Evolutionary conservation across 2,113 vertebrate genomes (phyloP).

Genomic region (Danionella cerebrum): DNA sequence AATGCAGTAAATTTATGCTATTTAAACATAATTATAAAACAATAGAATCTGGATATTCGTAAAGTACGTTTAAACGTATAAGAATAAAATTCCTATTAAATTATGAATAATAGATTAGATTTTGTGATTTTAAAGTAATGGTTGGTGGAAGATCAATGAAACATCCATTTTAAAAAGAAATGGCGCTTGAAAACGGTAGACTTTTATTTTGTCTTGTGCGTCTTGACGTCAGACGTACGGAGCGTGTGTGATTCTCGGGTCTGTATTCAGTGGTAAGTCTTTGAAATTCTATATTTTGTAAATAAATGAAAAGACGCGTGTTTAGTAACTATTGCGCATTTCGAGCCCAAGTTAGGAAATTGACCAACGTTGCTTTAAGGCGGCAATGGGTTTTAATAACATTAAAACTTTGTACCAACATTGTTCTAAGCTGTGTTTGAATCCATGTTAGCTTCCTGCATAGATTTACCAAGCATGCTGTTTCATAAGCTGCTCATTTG

Average conservation of each 20-base stretch:
- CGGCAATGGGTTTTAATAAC: no score
- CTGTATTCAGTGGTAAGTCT: conserved; percentile 19
- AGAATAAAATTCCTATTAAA: no score
- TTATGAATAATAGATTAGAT: no score
- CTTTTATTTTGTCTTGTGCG: conserved; percentile 12
- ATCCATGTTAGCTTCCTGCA: background rate
- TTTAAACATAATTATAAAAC: no score
- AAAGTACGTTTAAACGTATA: no score
- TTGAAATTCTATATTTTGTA: background rate
- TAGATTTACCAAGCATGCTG: background rate
- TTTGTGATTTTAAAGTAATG: no score
- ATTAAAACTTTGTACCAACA: background rate
- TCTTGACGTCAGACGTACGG: conserved; percentile 2
- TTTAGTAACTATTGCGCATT: background rate
- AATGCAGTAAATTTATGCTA: no score
- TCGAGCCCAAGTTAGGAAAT: background rate
- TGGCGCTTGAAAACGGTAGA: background rate
- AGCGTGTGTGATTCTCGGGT: background rate
- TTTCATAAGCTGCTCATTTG: background rate
- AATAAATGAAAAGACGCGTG: background rate
- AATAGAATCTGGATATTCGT: no score
- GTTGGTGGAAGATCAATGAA: no score
- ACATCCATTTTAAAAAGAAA: no score
- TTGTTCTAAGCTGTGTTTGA: background rate
- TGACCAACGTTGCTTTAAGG: no score